Evolutionary conservation across 2,113 vertebrate species (phyloP).

Genomic region (Sardina pilchardus): DNA sequence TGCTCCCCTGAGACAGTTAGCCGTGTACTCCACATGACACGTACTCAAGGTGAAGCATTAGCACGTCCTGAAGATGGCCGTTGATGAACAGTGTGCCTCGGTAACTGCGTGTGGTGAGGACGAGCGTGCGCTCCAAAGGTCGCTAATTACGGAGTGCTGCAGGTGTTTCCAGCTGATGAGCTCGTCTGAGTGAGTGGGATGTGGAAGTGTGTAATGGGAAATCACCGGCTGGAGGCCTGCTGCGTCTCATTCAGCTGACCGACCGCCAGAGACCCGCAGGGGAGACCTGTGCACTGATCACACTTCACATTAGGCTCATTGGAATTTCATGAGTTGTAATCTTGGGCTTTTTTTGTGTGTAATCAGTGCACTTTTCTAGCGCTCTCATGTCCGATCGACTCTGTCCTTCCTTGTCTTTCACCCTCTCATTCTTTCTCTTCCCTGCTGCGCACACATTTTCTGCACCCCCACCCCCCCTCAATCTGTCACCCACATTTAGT

Average conservation of each 20-base stretch:
- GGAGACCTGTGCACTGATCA: neutral
- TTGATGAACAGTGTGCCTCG: neutral
- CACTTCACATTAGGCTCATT: neutral
- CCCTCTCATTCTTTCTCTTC: neutral
- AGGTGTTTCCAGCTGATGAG: constrained; percentile 6
- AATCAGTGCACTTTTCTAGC: neutral
- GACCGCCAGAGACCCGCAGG: neutral
- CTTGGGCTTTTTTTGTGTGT: neutral
- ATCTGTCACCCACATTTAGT: neutral
- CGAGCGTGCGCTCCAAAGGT: neutral
- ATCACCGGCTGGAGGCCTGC: neutral
- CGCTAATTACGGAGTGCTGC: neutral
- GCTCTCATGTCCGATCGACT: neutral
- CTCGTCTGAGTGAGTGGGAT: neutral
- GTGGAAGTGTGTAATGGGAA: neutral
- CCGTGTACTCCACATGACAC: neutral
- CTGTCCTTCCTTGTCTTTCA: neutral
- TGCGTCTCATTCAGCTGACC: neutral
- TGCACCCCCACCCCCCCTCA: neutral
- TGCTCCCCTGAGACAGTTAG: neutral
- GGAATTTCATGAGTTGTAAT: neutral
- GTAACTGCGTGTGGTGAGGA: neutral
- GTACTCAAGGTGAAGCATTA: neutral
- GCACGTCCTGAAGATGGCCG: neutral
- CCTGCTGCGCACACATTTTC: neutral